Evolutionary conservation across 1,140 invertebrate species (phyloP).

Genomic region (Conopomorpha cramerella): DNA sequence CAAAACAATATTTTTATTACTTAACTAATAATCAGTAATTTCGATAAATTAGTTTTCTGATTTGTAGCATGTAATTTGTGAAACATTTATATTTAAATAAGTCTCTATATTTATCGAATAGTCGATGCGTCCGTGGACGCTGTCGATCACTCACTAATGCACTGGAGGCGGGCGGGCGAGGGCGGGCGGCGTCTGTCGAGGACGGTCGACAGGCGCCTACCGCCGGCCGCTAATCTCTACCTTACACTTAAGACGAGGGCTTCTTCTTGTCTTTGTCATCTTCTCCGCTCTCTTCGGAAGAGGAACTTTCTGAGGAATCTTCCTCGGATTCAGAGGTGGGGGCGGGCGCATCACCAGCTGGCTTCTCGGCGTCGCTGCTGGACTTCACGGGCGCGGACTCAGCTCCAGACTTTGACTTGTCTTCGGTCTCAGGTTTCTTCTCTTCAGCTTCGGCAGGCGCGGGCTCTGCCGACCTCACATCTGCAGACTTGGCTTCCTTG

Average conservation of each 20-base stretch:
- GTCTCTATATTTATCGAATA: slow-evolving; percentile 51
- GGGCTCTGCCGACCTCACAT: slow-evolving; percentile 6
- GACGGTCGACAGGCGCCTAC: slow-evolving; percentile 45
- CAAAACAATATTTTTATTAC: slow-evolving; percentile 50
- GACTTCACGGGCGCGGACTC: too few relatives aligned
- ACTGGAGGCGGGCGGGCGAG: slow-evolving; percentile 3
- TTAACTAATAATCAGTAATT: too few relatives aligned
- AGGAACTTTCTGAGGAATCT: too few relatives aligned
- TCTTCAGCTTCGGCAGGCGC: slow-evolving; percentile 4
- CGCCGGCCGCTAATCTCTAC: slow-evolving; percentile 16
- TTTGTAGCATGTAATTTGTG: too few relatives aligned
- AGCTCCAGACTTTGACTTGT: not conserved
- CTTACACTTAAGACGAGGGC: slow-evolving; percentile 30
- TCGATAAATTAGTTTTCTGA: too few relatives aligned
- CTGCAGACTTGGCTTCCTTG: not conserved
- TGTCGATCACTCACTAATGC: too few relatives aligned
- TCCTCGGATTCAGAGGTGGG: slow-evolving; percentile 30
- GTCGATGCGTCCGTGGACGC: too few relatives aligned
- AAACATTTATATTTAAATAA: slow-evolving; percentile 57
- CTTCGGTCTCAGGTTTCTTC: not conserved
- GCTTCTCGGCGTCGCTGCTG: slow-evolving; percentile 12
- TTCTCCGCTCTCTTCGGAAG: slow-evolving; percentile 23
- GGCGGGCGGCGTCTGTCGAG: slow-evolving; percentile 44
- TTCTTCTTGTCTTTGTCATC: slow-evolving; percentile 9
- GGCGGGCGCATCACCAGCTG: slow-evolving; percentile 15